Evolutionary conservation across 2,797 vertebrate genomes (phyloP), one percentile per base, ranked within the genome.

Genomic region (Acanthurus lineatus): DNA sequence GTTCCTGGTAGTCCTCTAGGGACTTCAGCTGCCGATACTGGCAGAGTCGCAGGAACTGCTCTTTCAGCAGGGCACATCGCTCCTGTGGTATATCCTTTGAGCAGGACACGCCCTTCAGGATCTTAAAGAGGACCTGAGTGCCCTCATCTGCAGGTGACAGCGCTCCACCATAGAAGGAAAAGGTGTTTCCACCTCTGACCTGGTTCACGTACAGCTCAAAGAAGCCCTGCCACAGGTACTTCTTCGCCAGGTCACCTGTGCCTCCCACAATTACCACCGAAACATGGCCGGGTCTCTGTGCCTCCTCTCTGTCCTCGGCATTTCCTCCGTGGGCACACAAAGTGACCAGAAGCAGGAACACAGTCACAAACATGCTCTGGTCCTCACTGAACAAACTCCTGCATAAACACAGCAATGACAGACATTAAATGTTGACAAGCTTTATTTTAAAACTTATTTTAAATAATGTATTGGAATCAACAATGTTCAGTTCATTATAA

Each of bases 151-250:
- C 69, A 0, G 94, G 87, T 0, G 94, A 91, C 79, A 95, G 94
- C 0, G 96, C 97, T 0, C 96, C 96, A 6, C 96, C 97, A 0
- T 98, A 96, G 89, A 99, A 99, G 0, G 96, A 97, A 54, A 99
- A 98, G 69, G 90, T 97, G 93, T 97, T 93, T 32, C 96, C 96
- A 0, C 93, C 92, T 64, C 86, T 94, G 10, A 94, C 95, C 77
- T 98, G 95, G 19, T 95, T 95, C 1, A 92, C 65, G 68, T 99
- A 99, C 4, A 98, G 95, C 56, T 97, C 94, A 89, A 99, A 99
- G 0, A 99, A 94, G 1, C 97, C 97, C 79, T 97, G 97, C 98
- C 98, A 99, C 35, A 99, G 83, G 85, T 99, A 99, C 78, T 99
- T 99, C 85, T 90, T 97, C 7, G 98, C 98, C 89, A 99, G 79